Evolutionary conservation across 2,113 vertebrate species (phyloP).

Genomic region (Calyptomena viridis): DNA sequence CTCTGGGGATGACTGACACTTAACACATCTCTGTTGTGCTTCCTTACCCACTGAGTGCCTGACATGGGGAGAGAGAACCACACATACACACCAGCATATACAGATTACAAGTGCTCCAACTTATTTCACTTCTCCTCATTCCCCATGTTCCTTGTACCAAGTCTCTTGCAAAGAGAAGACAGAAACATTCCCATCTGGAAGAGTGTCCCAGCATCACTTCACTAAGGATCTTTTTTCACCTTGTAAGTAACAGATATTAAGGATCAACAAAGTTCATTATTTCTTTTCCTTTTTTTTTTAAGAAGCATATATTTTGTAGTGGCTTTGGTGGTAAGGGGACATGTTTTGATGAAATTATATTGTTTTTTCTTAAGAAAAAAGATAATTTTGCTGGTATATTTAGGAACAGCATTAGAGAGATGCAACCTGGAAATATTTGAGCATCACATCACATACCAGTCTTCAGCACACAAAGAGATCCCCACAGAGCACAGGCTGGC

Average conservation of each 20-base stretch:
- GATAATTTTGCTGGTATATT: background rate
- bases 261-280: background rate
- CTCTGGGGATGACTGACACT: constrained; percentile 67
- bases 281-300: background rate
- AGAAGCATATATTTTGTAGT: constrained; percentile 67
- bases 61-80: background rate
- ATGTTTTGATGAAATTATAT: constrained; percentile 68
- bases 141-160: constrained; percentile 36
- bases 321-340: background rate
- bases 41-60: constrained; percentile 17
- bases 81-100: background rate
- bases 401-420: background rate
- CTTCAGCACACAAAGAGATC: background rate
- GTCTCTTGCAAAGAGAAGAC: constrained; percentile 40
- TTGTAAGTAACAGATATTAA: constrained; percentile 33
- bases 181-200: constrained; percentile 75
- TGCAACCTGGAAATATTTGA: background rate
- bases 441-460: background rate
- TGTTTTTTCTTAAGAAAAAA: background rate
- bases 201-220: constrained; percentile 75
- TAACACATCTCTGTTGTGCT: constrained; percentile 49
- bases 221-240: constrained; percentile 74
- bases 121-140: constrained; percentile 57
- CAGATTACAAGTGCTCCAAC: constrained; percentile 49
- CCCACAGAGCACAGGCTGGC: background rate